A percentile compares a stretch with the other conserved stretches of the same genome.
phyloP scores from a whole-genome alignment of 1,140 invertebrate genomes.

The Bombus vancouverensis region DNA sequence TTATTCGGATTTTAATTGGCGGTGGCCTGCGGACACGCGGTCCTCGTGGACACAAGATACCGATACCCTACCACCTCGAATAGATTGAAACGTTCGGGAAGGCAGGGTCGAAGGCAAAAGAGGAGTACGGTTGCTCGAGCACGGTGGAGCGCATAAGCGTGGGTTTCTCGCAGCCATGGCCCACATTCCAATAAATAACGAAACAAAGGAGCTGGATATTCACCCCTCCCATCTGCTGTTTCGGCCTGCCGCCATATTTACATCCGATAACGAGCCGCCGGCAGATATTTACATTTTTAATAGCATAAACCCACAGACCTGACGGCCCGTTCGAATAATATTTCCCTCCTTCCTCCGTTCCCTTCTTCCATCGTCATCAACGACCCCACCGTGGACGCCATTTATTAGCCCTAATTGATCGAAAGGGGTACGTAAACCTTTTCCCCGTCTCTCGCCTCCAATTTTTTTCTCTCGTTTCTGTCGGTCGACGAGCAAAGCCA shows the following conservation, averaged over 20 bases:
- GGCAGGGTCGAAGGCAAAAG: slow-evolving; percentile 10
- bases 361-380: slow-evolving; percentile 59
- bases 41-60: too few species aligned
- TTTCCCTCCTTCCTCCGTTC: slow-evolving; percentile 65
- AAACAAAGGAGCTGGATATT: slow-evolving; percentile 75
- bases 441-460: background rate
- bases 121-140: background rate
- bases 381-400: slow-evolving; percentile 71
- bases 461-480: background rate
- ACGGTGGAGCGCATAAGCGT: slow-evolving; percentile 22
- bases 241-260: slow-evolving; percentile 77
- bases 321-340: slow-evolving; percentile 61
- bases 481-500: background rate
- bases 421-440: slow-evolving; percentile 68
- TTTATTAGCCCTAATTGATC: slow-evolving; percentile 82
- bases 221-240: slow-evolving; percentile 64
- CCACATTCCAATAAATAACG: slow-evolving; percentile 79
- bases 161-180: slow-evolving; percentile 56
- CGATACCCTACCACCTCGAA: background rate
- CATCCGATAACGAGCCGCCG: slow-evolving; percentile 81
- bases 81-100: slow-evolving; percentile 54
- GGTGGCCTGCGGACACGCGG: slow-evolving; percentile 8
- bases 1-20: slow-evolving; percentile 27
- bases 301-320: slow-evolving; percentile 80
- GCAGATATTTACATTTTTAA: slow-evolving; percentile 83